Evolutionary conservation across 1,140 invertebrate species (phyloP), one percentile per base, ranked within the genome.

Genomic region (Chironomus striatipennis): DNA sequence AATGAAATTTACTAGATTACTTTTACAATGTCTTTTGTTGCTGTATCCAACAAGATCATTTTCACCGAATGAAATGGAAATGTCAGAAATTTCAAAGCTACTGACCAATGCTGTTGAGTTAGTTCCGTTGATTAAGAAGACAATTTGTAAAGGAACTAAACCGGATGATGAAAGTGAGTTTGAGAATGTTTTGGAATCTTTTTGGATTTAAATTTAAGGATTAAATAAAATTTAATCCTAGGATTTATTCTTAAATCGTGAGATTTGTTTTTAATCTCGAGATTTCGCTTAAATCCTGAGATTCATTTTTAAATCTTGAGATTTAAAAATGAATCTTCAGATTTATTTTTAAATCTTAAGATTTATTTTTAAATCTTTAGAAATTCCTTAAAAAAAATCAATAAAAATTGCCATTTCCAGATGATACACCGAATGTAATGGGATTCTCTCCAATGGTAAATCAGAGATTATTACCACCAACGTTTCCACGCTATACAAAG

Each of bases 391-490:
- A n/a, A n/a, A n/a, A n/a, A n/a, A n/a, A n/a, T n/a, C n/a, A n/a
- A n/a, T n/a, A n/a, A n/a, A n/a, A n/a, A n/a, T n/a, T n/a, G n/a
- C n/a, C n/a, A n/a, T n/a, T n/a, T 79, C 5, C 77, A 87, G 86
- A 85, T 15, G 86, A 87, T 73, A 83, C 84, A 10, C 87, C 86
- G 5, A 88, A 88, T 77, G 85, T 87, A 0, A 89, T 96, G 86
- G 96, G 96, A 0, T 98, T 98, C 85, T 95, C 98, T 80, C 95
- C 96, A 20, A 88, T 96, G 81, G 91, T 97, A 43, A 98, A 98
- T 84, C 96, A 98, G 83, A 88, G 96, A 76, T 85, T 98, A 42
- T 84, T 98, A 42, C 97, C 97, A 57, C 96, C 97, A 0, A 98
- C 97, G n/a, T 99, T 99, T 86, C 97, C 97, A 9, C 87, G 97